Base-by-base conservation (phyloP, 2,888 invertebrate genomes). In the Rhogogaster chlorosoma region DNA sequence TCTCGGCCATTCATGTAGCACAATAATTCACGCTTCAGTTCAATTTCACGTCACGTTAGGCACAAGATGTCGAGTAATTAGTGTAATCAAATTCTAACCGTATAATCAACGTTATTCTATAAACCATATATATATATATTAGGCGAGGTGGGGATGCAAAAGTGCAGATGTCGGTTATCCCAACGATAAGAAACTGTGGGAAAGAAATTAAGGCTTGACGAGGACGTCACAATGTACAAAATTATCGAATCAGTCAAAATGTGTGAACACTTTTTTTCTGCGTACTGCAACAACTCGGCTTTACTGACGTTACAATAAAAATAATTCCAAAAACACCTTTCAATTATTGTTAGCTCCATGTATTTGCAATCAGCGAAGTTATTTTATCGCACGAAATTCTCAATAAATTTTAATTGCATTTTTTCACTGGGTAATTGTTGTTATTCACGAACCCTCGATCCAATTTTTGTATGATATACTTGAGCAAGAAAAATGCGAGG, bases 11-110 rank as follows among this genome's bases (percentile, higher is more conserved):
- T 77, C 26, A 32, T 49, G 29, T 49, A 53, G 26, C 73, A 45
- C 26, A 77, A 77, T 77, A 32, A 77, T 77, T 77, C 38, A 77
- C 49, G 53, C 29, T 49, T 49, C 49, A 26, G 77, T 53, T 77
- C 22, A 77, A 49, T 77, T 36, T 77, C 29, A 49, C 49, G 53
- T 77, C 29, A 53, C 15, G 53, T 49, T 49, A 29, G 29, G 29
- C 26, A 29, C 53, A 26, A 53, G 53, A 32, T 29, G 45, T 75
- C 77, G 49, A 77, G 77, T 49, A 77, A 77, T 42, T 75, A 53
- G n/a, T 45, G 29, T 32, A 49, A 77, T 53, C 29, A 53, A 45
- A 77, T 45, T 38, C 5, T 18, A 6, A 45, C 67, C 29, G 45
- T 29, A 53, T n/a, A 53, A 53, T 53, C 53, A 53, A 53, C 53